phyloP scores from a whole-genome alignment of 64 coral and sea anemone genomes.

The Actinia equina region DNA sequence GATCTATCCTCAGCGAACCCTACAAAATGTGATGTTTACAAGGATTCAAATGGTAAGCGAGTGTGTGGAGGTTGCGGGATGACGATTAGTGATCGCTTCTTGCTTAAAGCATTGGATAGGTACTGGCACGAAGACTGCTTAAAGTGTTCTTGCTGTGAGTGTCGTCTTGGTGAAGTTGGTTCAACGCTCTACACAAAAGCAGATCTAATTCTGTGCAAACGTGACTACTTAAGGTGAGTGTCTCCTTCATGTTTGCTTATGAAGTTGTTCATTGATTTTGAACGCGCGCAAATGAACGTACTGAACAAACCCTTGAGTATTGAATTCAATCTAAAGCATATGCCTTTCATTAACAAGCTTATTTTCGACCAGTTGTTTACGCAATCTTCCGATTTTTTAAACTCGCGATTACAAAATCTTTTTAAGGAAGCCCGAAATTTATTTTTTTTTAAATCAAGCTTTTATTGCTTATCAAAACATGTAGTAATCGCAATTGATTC shows the following conservation, averaged over 20 bases:
- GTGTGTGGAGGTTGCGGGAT: constrained; percentile 82
- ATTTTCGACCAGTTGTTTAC: neutral
- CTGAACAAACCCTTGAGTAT: no score
- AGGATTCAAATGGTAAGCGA: constrained; percentile 62
- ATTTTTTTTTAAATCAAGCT: no score
- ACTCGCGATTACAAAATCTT: no score
- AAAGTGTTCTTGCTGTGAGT: constrained; percentile 96
- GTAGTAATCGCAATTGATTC: neutral
- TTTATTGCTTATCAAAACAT: neutral
- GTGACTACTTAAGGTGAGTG: constrained; percentile 87
- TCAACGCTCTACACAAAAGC: constrained; percentile 93
- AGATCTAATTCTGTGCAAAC: constrained; percentile 85
- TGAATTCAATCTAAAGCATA: neutral
- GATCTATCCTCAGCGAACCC: constrained; percentile 31
- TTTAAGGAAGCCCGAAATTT: no score
- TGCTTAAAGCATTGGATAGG: constrained; percentile 85
- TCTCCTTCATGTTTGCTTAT: neutral
- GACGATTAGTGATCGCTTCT: constrained; percentile 86
- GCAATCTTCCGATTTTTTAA: neutral
- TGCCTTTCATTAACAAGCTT: neutral
- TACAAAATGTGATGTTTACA: constrained; percentile 68
- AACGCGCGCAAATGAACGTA: neutral
- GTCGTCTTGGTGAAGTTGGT: constrained; percentile 90
- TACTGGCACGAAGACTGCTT: constrained; percentile 98
- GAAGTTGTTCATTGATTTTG: neutral